A percentile compares a stretch with the other conserved stretches of the same genome.
These are phyloP conservation scores for Zapornia atra DNA, from an alignment of 2,113 vertebrate species.

Conservation along the genomic window DNA sequence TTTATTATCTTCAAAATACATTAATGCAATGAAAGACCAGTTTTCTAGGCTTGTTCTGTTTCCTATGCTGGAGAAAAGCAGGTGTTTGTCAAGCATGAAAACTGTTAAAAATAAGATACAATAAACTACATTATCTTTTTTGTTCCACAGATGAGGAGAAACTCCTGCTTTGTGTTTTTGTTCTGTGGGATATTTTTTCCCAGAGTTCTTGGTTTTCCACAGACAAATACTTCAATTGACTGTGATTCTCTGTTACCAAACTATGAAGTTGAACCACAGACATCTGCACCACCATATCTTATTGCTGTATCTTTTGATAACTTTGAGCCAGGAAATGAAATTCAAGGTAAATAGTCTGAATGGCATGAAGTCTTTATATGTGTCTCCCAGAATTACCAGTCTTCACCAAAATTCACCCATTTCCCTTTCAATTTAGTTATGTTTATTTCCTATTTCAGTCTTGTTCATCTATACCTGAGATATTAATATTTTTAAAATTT, in stretches of 20 bases:
- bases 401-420: background rate
- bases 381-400: background rate
- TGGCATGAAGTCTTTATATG: background rate
- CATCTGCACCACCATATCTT: conserved; percentile 58
- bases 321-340: conserved; percentile 65
- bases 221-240: conserved; percentile 56
- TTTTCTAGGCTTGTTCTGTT: background rate
- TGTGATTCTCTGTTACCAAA: conserved; percentile 70
- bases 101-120: background rate
- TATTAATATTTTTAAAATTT: background rate
- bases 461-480: background rate
- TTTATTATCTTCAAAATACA: background rate
- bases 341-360: conserved; percentile 59
- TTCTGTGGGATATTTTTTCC: conserved; percentile 54
- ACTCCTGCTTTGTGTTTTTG: background rate
- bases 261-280: conserved; percentile 56
- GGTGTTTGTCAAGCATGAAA: background rate
- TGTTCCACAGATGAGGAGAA: conserved; percentile 50
- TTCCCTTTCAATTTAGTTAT: background rate
- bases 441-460: background rate
- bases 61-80: background rate
- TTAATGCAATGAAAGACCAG: background rate
- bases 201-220: conserved; percentile 44
- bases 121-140: background rate
- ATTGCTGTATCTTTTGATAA: conserved; percentile 58